These are phyloP conservation scores for Iselma pallidipennis DNA, from an alignment of 2,888 invertebrate genomes.

Conservation along the genomic window DNA sequence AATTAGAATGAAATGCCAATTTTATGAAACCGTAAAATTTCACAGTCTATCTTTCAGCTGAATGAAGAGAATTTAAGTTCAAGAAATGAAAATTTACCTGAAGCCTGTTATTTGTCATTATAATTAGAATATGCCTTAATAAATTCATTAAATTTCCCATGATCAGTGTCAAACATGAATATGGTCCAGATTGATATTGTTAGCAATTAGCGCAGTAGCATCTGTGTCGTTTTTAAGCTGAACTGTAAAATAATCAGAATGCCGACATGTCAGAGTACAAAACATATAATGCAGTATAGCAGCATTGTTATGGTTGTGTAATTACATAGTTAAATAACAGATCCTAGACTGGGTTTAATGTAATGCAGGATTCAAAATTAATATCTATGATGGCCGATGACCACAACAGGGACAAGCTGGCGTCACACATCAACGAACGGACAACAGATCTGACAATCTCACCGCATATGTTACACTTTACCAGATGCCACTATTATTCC, in stretches of 20 bases:
- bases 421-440: neutral
- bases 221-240: neutral
- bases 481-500: neutral
- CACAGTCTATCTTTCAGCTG: too few species aligned
- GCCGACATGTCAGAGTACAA: neutral
- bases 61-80: too few species aligned
- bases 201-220: neutral
- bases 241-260: neutral
- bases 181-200: neutral
- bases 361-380: constrained; percentile 3
- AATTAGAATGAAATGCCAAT: neutral
- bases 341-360: neutral
- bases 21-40: too few species aligned
- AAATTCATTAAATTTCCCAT: neutral
- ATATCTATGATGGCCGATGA: neutral
- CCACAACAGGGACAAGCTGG: neutral
- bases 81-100: too few species aligned
- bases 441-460: neutral
- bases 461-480: neutral
- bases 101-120: neutral
- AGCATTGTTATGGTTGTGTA: neutral
- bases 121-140: neutral
- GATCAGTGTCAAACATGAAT: neutral
- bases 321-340: constrained; percentile 1
- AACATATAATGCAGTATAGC: neutral